Percentiles rank a stretch among this genome's conserved stretches.
phyloP scores from a whole-genome alignment of 2,797 vertebrate genomes.

The Periparus ater region DNA sequence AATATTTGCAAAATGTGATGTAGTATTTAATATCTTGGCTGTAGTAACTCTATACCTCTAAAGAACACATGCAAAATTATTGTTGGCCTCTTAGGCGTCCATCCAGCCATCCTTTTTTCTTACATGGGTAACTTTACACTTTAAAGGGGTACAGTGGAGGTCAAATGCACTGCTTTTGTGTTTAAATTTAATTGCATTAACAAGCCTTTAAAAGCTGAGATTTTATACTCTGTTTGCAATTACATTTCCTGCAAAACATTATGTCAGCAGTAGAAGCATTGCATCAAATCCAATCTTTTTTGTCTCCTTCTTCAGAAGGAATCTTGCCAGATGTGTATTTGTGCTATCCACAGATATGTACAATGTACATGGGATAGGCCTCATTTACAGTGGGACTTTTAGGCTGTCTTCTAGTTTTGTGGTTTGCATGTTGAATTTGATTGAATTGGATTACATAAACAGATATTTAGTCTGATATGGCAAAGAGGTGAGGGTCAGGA shows the following conservation, averaged over 20 bases:
- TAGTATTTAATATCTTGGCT: slow-evolving; percentile 58
- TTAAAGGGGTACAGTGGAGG: neutral
- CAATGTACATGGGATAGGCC: neutral
- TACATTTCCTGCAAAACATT: slow-evolving; percentile 42
- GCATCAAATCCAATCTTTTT: slow-evolving; percentile 6
- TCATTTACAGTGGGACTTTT: neutral
- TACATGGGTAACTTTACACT: neutral
- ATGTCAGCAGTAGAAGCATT: slow-evolving; percentile 21
- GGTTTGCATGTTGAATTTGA: neutral
- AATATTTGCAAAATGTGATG: slow-evolving; percentile 52
- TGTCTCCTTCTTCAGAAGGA: slow-evolving; percentile 10
- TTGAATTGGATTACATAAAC: neutral
- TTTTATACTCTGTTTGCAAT: slow-evolving; percentile 38
- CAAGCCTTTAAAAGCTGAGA: neutral
- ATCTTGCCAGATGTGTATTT: neutral
- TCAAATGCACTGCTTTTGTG: neutral
- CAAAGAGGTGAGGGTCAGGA: neutral
- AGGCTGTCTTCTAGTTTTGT: neutral
- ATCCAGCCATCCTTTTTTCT: neutral
- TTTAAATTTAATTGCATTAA: slow-evolving; percentile 16
- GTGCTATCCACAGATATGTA: neutral
- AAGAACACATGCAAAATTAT: slow-evolving; percentile 16
- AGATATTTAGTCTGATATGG: neutral
- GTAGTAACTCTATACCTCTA: slow-evolving; percentile 31
- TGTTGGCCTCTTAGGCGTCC: neutral